Evolutionary conservation across 2,797 vertebrate species (phyloP).

Genomic region (Thalassophryne amazonica): DNA sequence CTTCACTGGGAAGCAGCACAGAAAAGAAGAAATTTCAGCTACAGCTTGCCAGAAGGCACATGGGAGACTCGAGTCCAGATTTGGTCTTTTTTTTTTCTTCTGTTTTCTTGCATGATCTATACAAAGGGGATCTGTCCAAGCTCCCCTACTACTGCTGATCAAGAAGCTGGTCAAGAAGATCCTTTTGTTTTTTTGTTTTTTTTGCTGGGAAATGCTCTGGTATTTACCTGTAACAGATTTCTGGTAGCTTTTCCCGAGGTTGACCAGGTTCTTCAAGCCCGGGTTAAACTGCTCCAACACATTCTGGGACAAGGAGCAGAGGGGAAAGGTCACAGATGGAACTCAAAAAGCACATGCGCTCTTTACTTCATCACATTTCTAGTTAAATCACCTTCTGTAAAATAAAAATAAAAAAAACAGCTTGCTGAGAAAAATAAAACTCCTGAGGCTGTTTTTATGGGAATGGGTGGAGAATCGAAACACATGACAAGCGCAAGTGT

Average conservation of each 20-base stretch:
- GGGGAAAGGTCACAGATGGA: background rate
- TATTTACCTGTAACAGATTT: constrained; percentile 92
- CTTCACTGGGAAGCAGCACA: no score
- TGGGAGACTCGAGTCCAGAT: no score
- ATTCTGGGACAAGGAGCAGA: constrained; percentile 78
- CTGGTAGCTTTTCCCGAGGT: constrained; percentile 96
- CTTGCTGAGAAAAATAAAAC: background rate
- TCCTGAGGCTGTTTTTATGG: constrained; percentile 17
- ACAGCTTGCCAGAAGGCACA: no score
- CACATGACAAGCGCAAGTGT: constrained; percentile 12
- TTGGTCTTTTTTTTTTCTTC: no score
- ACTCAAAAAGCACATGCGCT: background rate
- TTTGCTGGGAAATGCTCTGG: background rate
- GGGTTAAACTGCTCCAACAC: constrained; percentile 99
- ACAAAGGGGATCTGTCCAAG: no score
- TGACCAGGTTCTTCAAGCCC: constrained; percentile 92
- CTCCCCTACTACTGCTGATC: no score
- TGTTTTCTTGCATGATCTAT: no score
- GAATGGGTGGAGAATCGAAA: constrained; percentile 26
- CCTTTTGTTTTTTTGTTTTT: no score
- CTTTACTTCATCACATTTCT: background rate
- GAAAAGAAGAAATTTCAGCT: no score
- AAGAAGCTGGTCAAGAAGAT: no score
- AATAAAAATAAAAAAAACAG: background rate
- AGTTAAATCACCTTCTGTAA: background rate